Conservation (phyloP, 2,888 invertebrate species). For the Chironomus riparius region DNA sequence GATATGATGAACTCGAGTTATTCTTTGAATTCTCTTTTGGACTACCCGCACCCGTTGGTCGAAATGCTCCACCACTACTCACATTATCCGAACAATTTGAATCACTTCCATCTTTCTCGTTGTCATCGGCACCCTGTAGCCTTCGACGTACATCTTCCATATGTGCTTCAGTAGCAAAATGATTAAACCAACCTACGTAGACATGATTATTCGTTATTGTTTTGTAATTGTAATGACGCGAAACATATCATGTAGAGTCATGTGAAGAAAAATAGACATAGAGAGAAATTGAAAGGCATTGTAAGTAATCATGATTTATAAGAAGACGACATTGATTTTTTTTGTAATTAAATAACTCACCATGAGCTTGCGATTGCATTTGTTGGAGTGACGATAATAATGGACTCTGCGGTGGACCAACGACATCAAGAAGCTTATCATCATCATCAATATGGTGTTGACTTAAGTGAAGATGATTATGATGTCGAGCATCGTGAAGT, state of each 20-base stretch:
- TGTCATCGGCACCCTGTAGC: conserved; percentile 49
- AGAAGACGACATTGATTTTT: conserved; percentile 28
- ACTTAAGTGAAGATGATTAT: conserved; percentile 33
- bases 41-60: conserved; percentile 43
- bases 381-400: conserved; percentile 49
- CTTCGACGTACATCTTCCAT: conserved; percentile 26
- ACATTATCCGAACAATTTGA: conserved; percentile 62
- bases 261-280: conserved; percentile 46
- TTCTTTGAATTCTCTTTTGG: conserved; percentile 44
- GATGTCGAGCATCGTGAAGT: conserved; percentile 39
- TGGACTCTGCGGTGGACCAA: conserved; percentile 77
- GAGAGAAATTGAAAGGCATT: conserved; percentile 45
- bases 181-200: conserved; percentile 52
- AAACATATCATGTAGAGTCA: conserved; percentile 36
- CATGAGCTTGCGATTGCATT: conserved; percentile 44
- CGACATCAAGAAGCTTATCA: conserved; percentile 77
- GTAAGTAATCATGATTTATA: background rate
- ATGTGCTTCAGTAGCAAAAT: conserved; percentile 23
- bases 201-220: conserved; percentile 30
- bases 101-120: conserved; percentile 58
- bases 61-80: conserved; percentile 43
- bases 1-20: conserved; percentile 55
- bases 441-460: conserved; percentile 53
- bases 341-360: conserved; percentile 34
- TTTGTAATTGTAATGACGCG: conserved; percentile 3